Conservation (phyloP, 1,140 invertebrate genomes). For the Bombyx mori region ASM3026992v2 NC_085111.1:10542001-10542500, state of each 20-base stretch:
- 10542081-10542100: slow-evolving; percentile 25
- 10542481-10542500: slow-evolving; percentile 39
- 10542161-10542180: slow-evolving; percentile 3
- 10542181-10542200: not conserved
- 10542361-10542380: not conserved
- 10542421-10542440: slow-evolving; percentile 4
- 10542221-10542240: too few relatives aligned
- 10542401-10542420: not conserved
- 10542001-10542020: slow-evolving; percentile 17
- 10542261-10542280: too few relatives aligned
- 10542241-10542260: too few relatives aligned
- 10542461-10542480: slow-evolving; percentile 22
- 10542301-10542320: too few relatives aligned
- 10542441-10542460: slow-evolving; percentile 38
- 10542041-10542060: slow-evolving; percentile 27
- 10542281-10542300: too few relatives aligned
- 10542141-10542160: slow-evolving; percentile 10
- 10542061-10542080: slow-evolving; percentile 33
- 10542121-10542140: slow-evolving; percentile 9
- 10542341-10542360: not conserved
- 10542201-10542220: too few relatives aligned
- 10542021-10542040: slow-evolving; percentile 35
- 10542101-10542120: slow-evolving; percentile 24
- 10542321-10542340: too few relatives aligned
- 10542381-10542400: not conserved